Evolutionary conservation across 1,140 invertebrate species (phyloP), one percentile per base, ranked within the genome.

Genomic region (Euura lappo): DNA sequence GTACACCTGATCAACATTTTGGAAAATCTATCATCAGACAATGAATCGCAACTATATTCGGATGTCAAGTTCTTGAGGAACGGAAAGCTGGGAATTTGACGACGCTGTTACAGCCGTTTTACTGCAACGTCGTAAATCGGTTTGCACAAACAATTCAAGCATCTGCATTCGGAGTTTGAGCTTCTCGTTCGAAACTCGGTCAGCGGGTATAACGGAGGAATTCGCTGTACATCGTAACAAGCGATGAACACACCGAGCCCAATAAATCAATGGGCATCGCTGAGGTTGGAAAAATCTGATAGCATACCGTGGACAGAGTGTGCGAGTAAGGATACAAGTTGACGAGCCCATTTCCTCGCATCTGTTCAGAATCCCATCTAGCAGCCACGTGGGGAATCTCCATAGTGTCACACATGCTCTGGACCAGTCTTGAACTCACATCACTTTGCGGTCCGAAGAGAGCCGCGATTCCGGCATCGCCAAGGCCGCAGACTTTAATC

Each of bases 361-460:
- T 79, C 82, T 90, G 80, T 83, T 84, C 79, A 47, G 91, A 85
- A 87, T 93, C 93, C 89, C 91, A 93, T 72, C 93, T 91, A 1
- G 91, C 91, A 78, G 94, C 91, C 69, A 98, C 89, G 79, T 97
- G 95, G 0, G 97, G 96, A 65, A 98, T 91, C 88, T 97, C 95
- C 80, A 96, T 91, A 43, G 91, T 90, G 84, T 98, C 96, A 78
- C 95, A 96, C 47, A 98, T 93, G 7, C 94, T 95, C 85, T 97
- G 94, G n/a, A 98, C 92, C 81, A 96, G 93, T 46, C 89, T 87
- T 1, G 94, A 89, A 0, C 92, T 90, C 42, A 87, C 77, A 74
- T 86, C 88, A n/a, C 91, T 90, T 64, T 92, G 91, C 3, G 96
- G 96, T 11, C 96, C 97, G 84, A 98, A 94, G 67, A 98, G 89